phyloP scores from a whole-genome alignment of 2,888 invertebrate species.

The Mallateleia sp. region DNA sequence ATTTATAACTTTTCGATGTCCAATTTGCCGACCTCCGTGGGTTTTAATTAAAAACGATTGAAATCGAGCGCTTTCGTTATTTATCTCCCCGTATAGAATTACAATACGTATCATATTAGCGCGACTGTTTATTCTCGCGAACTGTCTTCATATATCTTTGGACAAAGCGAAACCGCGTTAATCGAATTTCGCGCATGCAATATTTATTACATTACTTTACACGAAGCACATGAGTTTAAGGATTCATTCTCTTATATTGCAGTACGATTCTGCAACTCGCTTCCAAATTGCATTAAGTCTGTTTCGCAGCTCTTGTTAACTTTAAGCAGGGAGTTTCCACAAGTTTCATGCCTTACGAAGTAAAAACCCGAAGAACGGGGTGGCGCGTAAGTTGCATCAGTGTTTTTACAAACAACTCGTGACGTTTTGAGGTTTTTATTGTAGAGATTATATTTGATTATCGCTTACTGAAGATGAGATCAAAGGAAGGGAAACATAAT shows the following conservation, averaged over 20 bases:
- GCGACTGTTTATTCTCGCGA: slow-evolving; percentile 41
- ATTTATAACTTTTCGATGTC: slow-evolving; percentile 8
- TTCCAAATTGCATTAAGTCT: slow-evolving; percentile 62
- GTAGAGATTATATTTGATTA: too few relatives aligned
- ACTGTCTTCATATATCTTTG: slow-evolving; percentile 59
- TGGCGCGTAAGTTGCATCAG: too few relatives aligned
- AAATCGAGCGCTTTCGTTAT: slow-evolving; percentile 19
- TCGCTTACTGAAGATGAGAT: too few relatives aligned
- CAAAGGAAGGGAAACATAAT: too few relatives aligned
- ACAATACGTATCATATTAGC: slow-evolving; percentile 57
- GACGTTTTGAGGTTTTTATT: too few relatives aligned
- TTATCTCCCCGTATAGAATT: slow-evolving; percentile 37
- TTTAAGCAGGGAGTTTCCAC: slow-evolving; percentile 45
- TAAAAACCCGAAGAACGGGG: too few relatives aligned
- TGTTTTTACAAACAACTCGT: too few relatives aligned
- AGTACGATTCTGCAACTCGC: slow-evolving; percentile 45
- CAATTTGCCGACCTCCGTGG: slow-evolving; percentile 13
- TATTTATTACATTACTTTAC: slow-evolving; percentile 71
- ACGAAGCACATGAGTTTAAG: slow-evolving; percentile 49
- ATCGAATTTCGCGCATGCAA: slow-evolving; percentile 56
- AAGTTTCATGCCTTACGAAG: slow-evolving; percentile 20
- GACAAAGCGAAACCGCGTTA: slow-evolving; percentile 41
- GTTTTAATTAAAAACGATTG: slow-evolving; percentile 39
- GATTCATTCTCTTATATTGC: slow-evolving; percentile 40
- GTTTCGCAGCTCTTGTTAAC: slow-evolving; percentile 50